Evolutionary conservation across 2,797 vertebrate genomes (phyloP).

Genomic region (Borostomias antarcticus): DNA sequence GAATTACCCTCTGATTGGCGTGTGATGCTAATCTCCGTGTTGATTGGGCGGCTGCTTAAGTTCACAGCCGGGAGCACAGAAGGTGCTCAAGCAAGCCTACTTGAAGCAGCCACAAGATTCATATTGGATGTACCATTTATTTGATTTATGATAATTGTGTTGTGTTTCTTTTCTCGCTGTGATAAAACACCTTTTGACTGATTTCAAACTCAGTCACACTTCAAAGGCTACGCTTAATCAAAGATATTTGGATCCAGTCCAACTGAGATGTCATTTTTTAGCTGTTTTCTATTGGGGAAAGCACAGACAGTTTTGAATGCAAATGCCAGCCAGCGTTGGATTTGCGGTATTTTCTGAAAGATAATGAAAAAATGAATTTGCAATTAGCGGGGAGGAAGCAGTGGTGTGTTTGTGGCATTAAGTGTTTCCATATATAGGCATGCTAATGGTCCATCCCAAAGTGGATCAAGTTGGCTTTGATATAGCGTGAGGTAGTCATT

Average conservation of each 20-base stretch:
- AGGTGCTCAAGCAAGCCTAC: neutral
- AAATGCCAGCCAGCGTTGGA: constrained; percentile 32
- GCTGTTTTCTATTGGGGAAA: constrained; percentile 52
- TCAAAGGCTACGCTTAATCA: neutral
- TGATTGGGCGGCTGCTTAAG: constrained; percentile 1
- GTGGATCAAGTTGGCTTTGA: constrained; percentile 65
- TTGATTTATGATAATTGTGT: neutral
- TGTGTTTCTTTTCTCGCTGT: neutral
- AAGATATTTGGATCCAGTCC: neutral
- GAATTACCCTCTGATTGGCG: neutral
- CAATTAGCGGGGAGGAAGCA: constrained; percentile 52
- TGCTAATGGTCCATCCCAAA: constrained; percentile 57
- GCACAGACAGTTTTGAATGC: constrained; percentile 42
- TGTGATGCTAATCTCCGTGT: neutral
- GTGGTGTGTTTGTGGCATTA: constrained; percentile 56
- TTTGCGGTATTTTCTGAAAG: constrained; percentile 44
- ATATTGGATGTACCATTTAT: neutral
- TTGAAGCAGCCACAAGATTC: neutral
- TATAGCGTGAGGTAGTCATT: constrained; percentile 46
- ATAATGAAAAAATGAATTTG: constrained; percentile 65
- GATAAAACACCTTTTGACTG: neutral
- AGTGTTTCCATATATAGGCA: constrained; percentile 68
- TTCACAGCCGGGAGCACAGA: neutral
- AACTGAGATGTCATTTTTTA: neutral
- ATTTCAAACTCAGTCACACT: neutral